Evolutionary conservation across 2,888 invertebrate species (phyloP), one percentile per base, ranked within the genome.

Genomic region (Eurytoma adleriae): DNA sequence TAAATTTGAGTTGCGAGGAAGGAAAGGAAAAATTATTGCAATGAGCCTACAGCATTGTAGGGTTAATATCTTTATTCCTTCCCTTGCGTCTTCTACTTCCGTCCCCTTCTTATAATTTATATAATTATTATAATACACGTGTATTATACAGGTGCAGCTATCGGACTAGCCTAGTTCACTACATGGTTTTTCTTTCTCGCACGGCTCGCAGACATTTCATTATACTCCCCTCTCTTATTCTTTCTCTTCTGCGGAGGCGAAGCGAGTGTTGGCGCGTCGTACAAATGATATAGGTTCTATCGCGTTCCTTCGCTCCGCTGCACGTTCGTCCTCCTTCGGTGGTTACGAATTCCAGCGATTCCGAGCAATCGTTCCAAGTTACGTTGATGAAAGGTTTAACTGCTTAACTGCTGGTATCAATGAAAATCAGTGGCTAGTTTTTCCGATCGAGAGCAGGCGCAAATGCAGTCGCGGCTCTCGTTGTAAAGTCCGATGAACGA

Each of bases 121-220:
- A 79, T 74, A 67, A 78, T 79, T 82, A 82, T 82, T 10, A 69
- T 40, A 40, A 40, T 80, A 82, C 82, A 82, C 75, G 80, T 80
- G 80, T 82, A 82, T 80, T 57, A 82, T 72, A 83, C 80, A 83
- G 78, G 82, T 84, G 83, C 82, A 82, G 83, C 83, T 82, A 80
- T 83, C 82, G 79, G 83, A 84, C 84, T 84, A 84, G 82, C 81
- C 83, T 84, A 82, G 79, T 82, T 82, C 82, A 83, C 83, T 83
- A 82, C 80, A 82, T 81, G 79, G 20, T 79, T 83, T 76, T 73
- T 70, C 52, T 73, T 61, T 27, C 72, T 74, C 73, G 73, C 75
- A 78, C 59, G 66, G 68, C 57, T 78, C 70, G 20, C 74, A 74
- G 62, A 68, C 56, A 70, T 75, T 48, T 56, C 50, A 30, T 54